Evolutionary conservation across 2,888 invertebrate species (phyloP).

Genomic region (Allygus modestus): DNA sequence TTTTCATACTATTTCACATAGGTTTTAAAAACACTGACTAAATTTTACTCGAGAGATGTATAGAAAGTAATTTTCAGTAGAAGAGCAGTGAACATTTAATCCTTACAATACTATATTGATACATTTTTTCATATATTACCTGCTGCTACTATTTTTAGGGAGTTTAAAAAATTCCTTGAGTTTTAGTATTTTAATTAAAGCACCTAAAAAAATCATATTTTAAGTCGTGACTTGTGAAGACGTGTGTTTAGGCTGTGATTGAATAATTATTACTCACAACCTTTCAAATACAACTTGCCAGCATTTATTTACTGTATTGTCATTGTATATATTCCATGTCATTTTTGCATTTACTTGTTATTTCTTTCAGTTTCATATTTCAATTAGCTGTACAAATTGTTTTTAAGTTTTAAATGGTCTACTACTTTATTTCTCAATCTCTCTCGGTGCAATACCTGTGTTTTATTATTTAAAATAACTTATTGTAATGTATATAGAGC

Average conservation of each 20-base stretch:
- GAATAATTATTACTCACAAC: slow-evolving; percentile 25
- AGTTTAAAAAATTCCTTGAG: no score
- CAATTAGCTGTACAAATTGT: not conserved
- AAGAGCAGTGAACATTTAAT: not conserved
- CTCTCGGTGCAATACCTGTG: slow-evolving; percentile 21
- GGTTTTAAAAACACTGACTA: slow-evolving; percentile 1
- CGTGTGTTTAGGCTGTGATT: slow-evolving; percentile 20
- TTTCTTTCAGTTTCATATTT: not conserved
- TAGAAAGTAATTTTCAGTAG: not conserved
- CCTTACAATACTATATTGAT: no score
- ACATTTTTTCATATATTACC: not conserved
- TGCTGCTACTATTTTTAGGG: not conserved
- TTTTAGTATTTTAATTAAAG: not conserved
- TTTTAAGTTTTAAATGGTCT: not conserved
- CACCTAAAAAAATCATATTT: not conserved
- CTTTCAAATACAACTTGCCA: not conserved
- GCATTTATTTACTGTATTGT: not conserved
- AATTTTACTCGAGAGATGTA: not conserved
- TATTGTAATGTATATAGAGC: slow-evolving; percentile 9
- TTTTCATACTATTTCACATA: not conserved
- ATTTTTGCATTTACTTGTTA: slow-evolving; percentile 7
- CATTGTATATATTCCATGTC: slow-evolving; percentile 20
- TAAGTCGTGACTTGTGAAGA: not conserved
- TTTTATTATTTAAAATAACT: slow-evolving; percentile 20
- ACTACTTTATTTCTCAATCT: not conserved